phyloP scores from a whole-genome alignment of 2,113 vertebrate genomes.

The Channa argus region DNA sequence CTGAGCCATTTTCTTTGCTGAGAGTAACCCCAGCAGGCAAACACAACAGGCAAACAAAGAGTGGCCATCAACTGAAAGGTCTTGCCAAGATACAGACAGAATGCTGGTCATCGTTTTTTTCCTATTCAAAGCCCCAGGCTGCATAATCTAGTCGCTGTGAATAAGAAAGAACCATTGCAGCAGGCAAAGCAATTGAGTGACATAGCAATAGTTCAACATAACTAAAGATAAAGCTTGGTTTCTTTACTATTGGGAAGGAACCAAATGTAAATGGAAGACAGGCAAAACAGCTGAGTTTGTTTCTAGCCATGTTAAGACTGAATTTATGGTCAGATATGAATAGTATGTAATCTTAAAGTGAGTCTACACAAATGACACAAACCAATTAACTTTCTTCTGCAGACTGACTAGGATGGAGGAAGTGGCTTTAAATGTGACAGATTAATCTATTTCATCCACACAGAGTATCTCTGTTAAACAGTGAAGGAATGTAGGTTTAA shows the following conservation, averaged over 20 bases:
- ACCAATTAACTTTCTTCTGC: too few relatives aligned
- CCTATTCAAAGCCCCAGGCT: conserved; percentile 63
- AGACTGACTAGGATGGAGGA: background rate
- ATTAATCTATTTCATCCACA: conserved; percentile 22
- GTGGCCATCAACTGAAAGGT: conserved; percentile 62
- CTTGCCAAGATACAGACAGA: conserved; percentile 35
- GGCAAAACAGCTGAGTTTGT: conserved; percentile 7
- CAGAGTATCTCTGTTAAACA: conserved; percentile 2
- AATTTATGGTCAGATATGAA: background rate
- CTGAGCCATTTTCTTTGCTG: conserved; percentile 60
- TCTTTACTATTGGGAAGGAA: conserved; percentile 34
- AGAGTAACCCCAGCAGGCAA: conserved; percentile 67
- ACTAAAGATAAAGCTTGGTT: conserved; percentile 16
- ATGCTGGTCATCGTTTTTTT: conserved; percentile 51
- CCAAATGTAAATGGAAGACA: conserved; percentile 47
- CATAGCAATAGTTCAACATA: conserved; percentile 27
- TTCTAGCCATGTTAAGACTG: conserved; percentile 1
- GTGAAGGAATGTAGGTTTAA: background rate
- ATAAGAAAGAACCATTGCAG: conserved; percentile 18
- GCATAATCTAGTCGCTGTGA: conserved; percentile 43
- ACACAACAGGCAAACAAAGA: conserved; percentile 75
- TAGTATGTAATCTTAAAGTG: background rate
- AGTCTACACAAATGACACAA: background rate
- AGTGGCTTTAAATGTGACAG: background rate
- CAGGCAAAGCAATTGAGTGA: background rate